Conservation (phyloP, 2,113 vertebrate genomes). For the Corapipo altera region DNA sequence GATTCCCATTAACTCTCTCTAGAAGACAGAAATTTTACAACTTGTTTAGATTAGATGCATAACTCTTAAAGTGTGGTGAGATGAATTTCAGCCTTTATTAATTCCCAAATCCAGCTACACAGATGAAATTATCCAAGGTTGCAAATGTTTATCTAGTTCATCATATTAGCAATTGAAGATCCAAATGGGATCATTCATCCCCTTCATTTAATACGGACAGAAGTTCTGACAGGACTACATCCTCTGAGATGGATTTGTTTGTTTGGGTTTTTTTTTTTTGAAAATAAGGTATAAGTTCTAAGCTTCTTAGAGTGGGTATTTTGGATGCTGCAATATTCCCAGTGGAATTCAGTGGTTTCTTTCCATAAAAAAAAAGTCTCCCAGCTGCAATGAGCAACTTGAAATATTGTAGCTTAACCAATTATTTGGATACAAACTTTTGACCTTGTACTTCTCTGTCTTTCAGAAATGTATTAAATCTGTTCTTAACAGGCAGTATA, state of each 20-base stretch:
- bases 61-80: neutral
- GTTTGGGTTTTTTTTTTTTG: neutral
- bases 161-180: neutral
- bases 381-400: neutral
- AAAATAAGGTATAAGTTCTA: accelerated
- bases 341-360: neutral
- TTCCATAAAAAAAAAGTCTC: neutral
- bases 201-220: neutral
- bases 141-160: neutral
- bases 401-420: neutral
- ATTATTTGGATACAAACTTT: neutral
- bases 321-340: neutral
- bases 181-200: neutral
- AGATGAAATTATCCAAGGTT: neutral
- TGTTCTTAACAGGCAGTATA: neutral
- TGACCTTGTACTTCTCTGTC: neutral
- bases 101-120: neutral
- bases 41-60: neutral
- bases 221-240: neutral
- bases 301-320: neutral
- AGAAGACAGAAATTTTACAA: neutral
- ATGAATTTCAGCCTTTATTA: neutral
- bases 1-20: neutral
- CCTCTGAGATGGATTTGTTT: neutral
- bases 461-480: neutral